Conservation (phyloP, 2,797 vertebrate genomes). For the Myioborus melanocephalus region DNA sequence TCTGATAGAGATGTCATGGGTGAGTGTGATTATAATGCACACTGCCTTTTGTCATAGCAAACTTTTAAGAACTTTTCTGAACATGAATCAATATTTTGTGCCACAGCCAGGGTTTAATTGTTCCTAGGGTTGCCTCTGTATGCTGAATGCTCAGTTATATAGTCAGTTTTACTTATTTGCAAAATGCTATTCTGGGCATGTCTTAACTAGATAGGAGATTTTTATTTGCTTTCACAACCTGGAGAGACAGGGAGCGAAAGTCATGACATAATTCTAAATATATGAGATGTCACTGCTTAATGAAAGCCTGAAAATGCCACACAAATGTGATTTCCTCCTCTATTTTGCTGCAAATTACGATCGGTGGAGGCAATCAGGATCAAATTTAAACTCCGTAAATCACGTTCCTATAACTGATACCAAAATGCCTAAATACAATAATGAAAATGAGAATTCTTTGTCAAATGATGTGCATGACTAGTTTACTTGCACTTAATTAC, state of each 20-base stretch:
- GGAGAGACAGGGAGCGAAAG: slow-evolving; percentile 35
- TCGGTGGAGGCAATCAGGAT: slow-evolving; percentile 48
- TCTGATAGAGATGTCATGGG: not conserved
- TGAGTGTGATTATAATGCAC: not conserved
- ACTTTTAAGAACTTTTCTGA: not conserved
- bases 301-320: slow-evolving; percentile 68
- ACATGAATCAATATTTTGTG: not conserved
- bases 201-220: slow-evolving; percentile 26
- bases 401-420: not conserved
- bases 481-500: not conserved
- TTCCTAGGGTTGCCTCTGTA: not conserved
- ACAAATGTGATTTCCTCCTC: slow-evolving; percentile 49
- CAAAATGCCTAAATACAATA: not conserved
- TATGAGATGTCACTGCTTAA: slow-evolving; percentile 69
- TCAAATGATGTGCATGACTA: not conserved
- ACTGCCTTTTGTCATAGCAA: not conserved
- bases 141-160: not conserved
- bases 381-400: slow-evolving; percentile 42
- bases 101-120: not conserved
- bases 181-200: slow-evolving; percentile 31
- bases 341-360: slow-evolving; percentile 39
- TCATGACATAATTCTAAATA: slow-evolving; percentile 65
- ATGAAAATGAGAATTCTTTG: not conserved
- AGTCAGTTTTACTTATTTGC: slow-evolving; percentile 46
- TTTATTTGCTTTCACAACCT: slow-evolving; percentile 53